Evolutionary conservation across 2,888 invertebrate genomes (phyloP).

Genomic region (Pollenia angustigena): DNA sequence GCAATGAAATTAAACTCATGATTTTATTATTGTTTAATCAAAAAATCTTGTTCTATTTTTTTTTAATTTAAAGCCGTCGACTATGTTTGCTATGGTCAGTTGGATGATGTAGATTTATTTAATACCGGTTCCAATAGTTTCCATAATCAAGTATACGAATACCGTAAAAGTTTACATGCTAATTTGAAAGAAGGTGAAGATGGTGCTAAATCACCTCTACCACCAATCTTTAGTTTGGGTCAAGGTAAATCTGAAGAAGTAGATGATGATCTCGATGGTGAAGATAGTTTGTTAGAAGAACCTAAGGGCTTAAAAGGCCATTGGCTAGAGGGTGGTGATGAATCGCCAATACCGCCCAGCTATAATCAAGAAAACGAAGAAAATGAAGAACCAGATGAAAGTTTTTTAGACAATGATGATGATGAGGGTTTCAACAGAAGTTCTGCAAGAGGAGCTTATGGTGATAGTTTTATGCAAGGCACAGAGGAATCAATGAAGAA

Average conservation of each 20-base stretch:
- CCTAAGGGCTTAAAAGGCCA: constrained; percentile 55
- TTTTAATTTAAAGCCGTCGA: constrained; percentile 79
- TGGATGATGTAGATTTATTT: constrained; percentile 81
- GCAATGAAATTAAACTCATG: constrained; percentile 80
- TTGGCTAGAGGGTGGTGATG: constrained; percentile 68
- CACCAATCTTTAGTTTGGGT: constrained; percentile 79
- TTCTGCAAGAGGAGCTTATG: constrained; percentile 70
- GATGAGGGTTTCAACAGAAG: constrained; percentile 74
- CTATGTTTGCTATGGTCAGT: constrained; percentile 81
- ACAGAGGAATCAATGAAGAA: constrained; percentile 81
- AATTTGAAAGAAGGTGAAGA: constrained; percentile 79
- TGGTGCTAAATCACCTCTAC: constrained; percentile 77
- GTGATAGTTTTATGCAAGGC: constrained; percentile 71
- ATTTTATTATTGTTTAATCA: constrained; percentile 51
- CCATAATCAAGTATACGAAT: constrained; percentile 82
- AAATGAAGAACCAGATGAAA: constrained; percentile 71
- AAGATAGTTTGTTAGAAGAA: constrained; percentile 67
- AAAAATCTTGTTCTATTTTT: constrained; percentile 12
- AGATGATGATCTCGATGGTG: constrained; percentile 66
- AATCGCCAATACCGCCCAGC: constrained; percentile 39
- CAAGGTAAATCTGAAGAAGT: constrained; percentile 71
- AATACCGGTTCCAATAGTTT: constrained; percentile 81
- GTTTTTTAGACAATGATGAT: constrained; percentile 66
- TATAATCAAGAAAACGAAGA: constrained; percentile 75
- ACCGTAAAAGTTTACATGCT: constrained; percentile 80